Evolutionary conservation across 2,797 vertebrate species (phyloP).

Genomic region (Sparus aurata): DNA sequence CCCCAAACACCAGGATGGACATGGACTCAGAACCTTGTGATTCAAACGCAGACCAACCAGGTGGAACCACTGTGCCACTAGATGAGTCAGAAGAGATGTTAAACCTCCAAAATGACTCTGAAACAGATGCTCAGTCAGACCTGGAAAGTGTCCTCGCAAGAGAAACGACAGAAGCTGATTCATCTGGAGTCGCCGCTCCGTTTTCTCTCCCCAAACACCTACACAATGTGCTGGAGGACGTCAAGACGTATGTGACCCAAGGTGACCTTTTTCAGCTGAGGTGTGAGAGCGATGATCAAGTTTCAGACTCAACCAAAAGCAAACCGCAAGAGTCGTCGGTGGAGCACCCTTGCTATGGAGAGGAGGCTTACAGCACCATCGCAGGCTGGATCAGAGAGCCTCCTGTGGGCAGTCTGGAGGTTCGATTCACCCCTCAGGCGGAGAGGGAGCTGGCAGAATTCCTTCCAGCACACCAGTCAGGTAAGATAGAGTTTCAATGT

Average conservation of each 20-base stretch:
- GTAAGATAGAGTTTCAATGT: slow-evolving; percentile 55
- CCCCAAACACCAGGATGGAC: slow-evolving; percentile 70
- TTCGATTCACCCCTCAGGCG: slow-evolving; percentile 89
- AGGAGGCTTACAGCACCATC: slow-evolving; percentile 77
- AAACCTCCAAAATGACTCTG: slow-evolving; percentile 1
- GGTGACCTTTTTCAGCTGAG: slow-evolving; percentile 29
- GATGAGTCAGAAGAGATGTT: slow-evolving; percentile 29
- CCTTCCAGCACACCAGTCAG: slow-evolving; percentile 73
- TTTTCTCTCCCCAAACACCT: slow-evolving; percentile 45
- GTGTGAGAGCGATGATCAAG: slow-evolving; percentile 7
- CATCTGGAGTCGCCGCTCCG: slow-evolving; percentile 1
- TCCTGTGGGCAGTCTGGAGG: slow-evolving; percentile 83
- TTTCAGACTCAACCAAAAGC: slow-evolving; percentile 9
- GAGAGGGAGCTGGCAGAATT: slow-evolving; percentile 86
- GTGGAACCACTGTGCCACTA: not conserved
- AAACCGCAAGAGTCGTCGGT: slow-evolving; percentile 7
- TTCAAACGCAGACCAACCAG: slow-evolving; percentile 9
- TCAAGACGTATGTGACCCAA: slow-evolving; percentile 71
- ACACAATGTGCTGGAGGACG: slow-evolving; percentile 61
- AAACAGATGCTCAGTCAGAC: slow-evolving; percentile 23
- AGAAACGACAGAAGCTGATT: slow-evolving; percentile 25
- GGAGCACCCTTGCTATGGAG: slow-evolving; percentile 61
- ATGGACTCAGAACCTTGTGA: slow-evolving; percentile 25
- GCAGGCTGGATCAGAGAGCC: slow-evolving; percentile 89
- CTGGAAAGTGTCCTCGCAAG: not conserved